phyloP scores from a whole-genome alignment of 2,797 vertebrate species.

The Tenualosa thibaudeaui region DNA sequence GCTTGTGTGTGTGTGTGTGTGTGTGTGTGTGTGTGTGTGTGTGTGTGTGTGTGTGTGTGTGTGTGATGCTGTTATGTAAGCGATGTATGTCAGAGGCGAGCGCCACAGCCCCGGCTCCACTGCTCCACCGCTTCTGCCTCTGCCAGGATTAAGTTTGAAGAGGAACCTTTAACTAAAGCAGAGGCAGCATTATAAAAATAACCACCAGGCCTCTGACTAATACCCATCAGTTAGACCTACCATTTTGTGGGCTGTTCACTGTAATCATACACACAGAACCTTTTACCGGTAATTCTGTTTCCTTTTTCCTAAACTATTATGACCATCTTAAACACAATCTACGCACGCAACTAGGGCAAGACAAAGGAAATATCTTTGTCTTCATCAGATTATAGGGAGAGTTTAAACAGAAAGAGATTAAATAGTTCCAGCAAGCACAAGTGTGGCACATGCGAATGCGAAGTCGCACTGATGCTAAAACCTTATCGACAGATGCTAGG shows the following conservation, averaged over 20 bases:
- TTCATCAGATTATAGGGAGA: background rate
- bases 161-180: slow-evolving; percentile 18
- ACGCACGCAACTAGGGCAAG: background rate
- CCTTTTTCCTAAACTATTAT: background rate
- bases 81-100: background rate
- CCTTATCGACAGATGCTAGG: too few species aligned
- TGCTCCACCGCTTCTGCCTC: background rate
- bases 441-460: too few species aligned
- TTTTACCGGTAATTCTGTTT: background rate
- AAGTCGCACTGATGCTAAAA: too few species aligned
- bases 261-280: background rate
- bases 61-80: background rate
- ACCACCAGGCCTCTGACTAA: slow-evolving; percentile 16
- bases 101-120: background rate
- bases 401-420: background rate
- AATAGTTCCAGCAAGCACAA: background rate
- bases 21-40: background rate
- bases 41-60: background rate
- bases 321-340: background rate
- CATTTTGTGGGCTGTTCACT: background rate
- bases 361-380: background rate
- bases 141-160: background rate
- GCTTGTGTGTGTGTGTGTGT: background rate
- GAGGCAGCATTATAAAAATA: slow-evolving; percentile 10
- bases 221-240: background rate